Base-by-base conservation (phyloP, 2,888 invertebrate species). In the Neria commutata region DNA sequence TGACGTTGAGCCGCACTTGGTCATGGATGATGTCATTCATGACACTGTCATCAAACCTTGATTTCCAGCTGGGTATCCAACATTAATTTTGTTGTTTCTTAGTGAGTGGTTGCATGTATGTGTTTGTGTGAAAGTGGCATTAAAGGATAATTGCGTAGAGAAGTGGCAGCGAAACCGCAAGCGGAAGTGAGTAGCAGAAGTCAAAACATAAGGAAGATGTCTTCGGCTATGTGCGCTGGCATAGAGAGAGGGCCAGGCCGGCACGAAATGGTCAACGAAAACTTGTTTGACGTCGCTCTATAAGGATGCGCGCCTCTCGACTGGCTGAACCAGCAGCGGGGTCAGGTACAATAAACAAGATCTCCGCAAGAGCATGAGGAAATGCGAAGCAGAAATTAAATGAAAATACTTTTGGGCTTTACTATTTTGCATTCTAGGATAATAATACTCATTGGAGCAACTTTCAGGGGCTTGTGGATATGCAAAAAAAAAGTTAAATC, bases 341-440 rank as follows among this genome's bases (percentile, higher is more conserved):
- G n/a, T n/a, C n/a, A n/a, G n/a, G n/a, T n/a, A n/a, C 42, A 54
- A 48, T 42, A 54, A 63, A 54, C 42, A 11, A 21, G 23, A 45
- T 23, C 51, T 56, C 46, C 47, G 45, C 37, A 47, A 26, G 54
- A 56, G 42, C 52, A 54, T 56, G 53, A 58, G 55, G 55, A 61
- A 61, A 64, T 61, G 60, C 61, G 54, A 58, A 62, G 49, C 50
- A 61, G 50, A 57, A 57, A 55, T 61, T 58, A 60, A 58, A 57
- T 53, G 57, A 64, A 61, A n/a, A 56, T 56, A 58, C 58, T 54
- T 52, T 25, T 14, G 37, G 37, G 37, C n/a, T 6, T 6, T 29
- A 29, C 29, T n/a, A 29, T 10, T 17, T 23, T 14, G 47, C 10
- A 24, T 47, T 6, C 29, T 8, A 29, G 29, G 29, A 29, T 29